Conservation (phyloP, 2,797 vertebrate species). For the Glyptemys insculpta region DNA sequence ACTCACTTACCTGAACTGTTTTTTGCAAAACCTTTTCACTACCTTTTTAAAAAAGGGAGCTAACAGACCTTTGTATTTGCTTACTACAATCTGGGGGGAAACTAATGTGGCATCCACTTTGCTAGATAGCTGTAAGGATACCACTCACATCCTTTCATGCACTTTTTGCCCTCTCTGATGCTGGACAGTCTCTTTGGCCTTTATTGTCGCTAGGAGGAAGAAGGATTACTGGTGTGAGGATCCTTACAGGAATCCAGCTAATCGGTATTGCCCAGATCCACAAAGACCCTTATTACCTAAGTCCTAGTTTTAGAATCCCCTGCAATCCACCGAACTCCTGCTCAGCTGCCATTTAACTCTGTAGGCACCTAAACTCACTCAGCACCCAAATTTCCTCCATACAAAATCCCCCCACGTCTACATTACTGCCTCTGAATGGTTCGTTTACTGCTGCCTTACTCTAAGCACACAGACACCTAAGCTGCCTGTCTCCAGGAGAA, state of each 20-base stretch:
- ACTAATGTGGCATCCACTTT: neutral
- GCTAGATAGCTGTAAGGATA: neutral
- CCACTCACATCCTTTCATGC: too few species aligned
- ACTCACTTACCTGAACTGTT: neutral
- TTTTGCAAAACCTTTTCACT: neutral
- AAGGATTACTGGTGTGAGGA: neutral
- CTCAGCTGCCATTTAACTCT: neutral
- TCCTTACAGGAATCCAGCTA: conserved; percentile 1
- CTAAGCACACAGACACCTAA: neutral
- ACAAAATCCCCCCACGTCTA: neutral
- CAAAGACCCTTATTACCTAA: neutral
- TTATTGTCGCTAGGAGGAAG: neutral
- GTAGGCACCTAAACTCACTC: neutral
- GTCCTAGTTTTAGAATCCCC: neutral
- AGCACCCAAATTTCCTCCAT: neutral
- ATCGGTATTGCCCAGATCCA: neutral
- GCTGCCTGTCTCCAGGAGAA: neutral
- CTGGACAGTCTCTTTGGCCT: neutral
- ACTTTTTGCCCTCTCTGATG: neutral
- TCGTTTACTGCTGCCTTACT: too few species aligned
- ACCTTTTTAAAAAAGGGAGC: neutral
- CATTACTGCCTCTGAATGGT: neutral
- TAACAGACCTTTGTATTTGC: neutral
- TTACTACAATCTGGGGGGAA: neutral
- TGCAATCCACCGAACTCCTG: neutral